Evolutionary conservation across 1,140 invertebrate genomes (phyloP), one percentile per base, ranked within the genome.

Genomic region (Drosophila rufa): DNA sequence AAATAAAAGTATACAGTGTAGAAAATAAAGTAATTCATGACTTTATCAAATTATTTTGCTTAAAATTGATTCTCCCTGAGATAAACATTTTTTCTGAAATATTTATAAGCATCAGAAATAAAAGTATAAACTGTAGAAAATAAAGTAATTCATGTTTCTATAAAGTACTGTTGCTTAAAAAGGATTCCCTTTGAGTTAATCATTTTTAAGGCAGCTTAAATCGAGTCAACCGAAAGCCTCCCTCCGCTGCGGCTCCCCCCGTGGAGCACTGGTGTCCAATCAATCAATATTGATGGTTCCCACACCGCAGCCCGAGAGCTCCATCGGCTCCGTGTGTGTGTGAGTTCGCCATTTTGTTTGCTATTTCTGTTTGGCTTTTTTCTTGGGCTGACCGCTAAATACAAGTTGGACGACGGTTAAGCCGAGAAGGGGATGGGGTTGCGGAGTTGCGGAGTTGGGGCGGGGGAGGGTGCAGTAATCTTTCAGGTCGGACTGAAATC

Each of bases 281-380:
- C 84, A 89, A 87, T 87, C 84, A 89, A 87, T 89, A 89, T 75
- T 71, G 73, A 74, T 78, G 71, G 71, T 89, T 87, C 83, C 67
- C 79, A 82, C 70, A 79, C 51, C 56, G 33, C 51, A 40, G 17
- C 40, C 55, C 45, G 36, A 42, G 43, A 19, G 30, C 61, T 55
- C 45, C 55, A 67, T 45, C 19, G 46, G 17, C 45, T 22, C 33
- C 27, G 6, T 17, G 9, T 11, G 9, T 11, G 9, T 36, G 48
- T 33, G 51, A 17, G 43, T 61, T 56, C 62, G 85, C 83, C 83
- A 87, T 87, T 89, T 89, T 89, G 80, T 78, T 79, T 47, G 51
- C 48, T 48, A 48, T 79, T 70, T 79, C 57, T 57, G 57, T 69
- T 61, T 56, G 42, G 56, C 12, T 78, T 60, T 56, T 38, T 40